Evolutionary conservation across 1,140 invertebrate genomes (phyloP).

Genomic region (Trachymyrmex cornetzi): DNA sequence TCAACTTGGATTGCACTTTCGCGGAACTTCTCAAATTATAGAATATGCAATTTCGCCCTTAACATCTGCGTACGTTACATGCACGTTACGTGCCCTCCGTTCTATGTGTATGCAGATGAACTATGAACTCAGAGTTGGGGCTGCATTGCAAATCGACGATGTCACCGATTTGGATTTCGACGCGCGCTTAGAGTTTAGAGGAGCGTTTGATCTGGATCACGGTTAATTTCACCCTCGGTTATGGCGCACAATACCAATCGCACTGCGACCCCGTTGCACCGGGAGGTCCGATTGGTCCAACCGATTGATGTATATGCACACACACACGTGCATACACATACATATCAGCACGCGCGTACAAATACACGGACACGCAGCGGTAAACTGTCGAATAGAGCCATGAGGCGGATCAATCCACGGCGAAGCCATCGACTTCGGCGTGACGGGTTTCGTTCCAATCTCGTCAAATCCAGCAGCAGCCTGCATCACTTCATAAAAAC

Average conservation of each 20-base stretch:
- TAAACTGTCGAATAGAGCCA: constrained; percentile 71
- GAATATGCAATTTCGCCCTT: not conserved
- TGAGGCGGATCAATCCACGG: constrained; percentile 68
- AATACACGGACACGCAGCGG: constrained; percentile 5
- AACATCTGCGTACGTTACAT: not conserved
- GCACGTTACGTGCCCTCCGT: too few relatives aligned
- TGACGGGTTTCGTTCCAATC: constrained; percentile 70
- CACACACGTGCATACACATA: not conserved
- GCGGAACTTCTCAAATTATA: constrained; percentile 20
- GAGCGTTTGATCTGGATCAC: constrained; percentile 72
- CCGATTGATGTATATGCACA: not conserved
- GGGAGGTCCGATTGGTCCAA: constrained; percentile 64
- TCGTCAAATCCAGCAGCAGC: constrained; percentile 53
- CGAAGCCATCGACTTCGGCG: constrained; percentile 71
- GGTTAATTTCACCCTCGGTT: constrained; percentile 74
- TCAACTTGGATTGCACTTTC: not conserved
- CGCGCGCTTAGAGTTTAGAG: constrained; percentile 64
- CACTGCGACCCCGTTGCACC: constrained; percentile 56
- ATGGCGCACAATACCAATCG: constrained; percentile 72
- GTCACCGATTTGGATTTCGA: constrained; percentile 53
- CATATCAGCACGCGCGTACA: not conserved
- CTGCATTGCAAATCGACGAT: constrained; percentile 67
- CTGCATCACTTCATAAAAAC: constrained; percentile 63
- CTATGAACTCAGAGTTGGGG: constrained; percentile 26
- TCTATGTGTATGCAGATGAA: not conserved